Conservation (phyloP, 23 tunicate species). For the Ciona savignyi region DNA sequence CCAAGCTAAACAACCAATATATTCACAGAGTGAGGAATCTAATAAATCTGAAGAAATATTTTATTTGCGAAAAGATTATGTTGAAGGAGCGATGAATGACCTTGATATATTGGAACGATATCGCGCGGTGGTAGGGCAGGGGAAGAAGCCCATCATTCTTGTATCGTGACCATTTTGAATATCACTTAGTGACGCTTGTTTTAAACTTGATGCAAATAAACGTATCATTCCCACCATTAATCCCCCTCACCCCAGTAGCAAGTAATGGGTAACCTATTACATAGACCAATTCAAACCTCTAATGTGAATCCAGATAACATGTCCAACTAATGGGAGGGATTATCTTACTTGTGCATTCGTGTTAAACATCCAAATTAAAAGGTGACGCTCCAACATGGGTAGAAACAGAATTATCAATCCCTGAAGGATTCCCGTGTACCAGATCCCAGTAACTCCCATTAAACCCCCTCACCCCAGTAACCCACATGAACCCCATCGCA, state of each 20-base stretch:
- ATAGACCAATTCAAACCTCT: too few relatives aligned
- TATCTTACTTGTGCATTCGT: neutral
- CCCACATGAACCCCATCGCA: conserved; percentile 13
- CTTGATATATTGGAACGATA: conserved; percentile 27
- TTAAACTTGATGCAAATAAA: too few relatives aligned
- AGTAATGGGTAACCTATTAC: too few relatives aligned
- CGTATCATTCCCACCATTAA: too few relatives aligned
- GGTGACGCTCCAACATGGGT: conserved; percentile 82
- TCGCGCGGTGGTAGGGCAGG: conserved; percentile 8
- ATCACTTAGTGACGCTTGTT: too few relatives aligned
- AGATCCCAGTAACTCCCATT: too few relatives aligned
- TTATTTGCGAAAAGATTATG: conserved; percentile 36
- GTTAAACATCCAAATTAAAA: neutral
- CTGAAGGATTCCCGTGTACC: conserved; percentile 90
- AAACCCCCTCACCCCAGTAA: too few relatives aligned
- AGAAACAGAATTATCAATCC: conserved; percentile 87
- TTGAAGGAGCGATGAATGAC: conserved; percentile 43
- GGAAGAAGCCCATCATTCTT: neutral
- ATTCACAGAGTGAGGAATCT: neutral
- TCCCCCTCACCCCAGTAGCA: too few relatives aligned
- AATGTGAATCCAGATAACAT: too few relatives aligned
- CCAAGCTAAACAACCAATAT: too few relatives aligned
- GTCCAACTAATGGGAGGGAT: too few relatives aligned
- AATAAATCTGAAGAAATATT: neutral
- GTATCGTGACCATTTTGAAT: too few relatives aligned